Evolutionary conservation across 2,888 invertebrate species (phyloP), one percentile per base, ranked within the genome.

Genomic region (Nowickia ferox): DNA sequence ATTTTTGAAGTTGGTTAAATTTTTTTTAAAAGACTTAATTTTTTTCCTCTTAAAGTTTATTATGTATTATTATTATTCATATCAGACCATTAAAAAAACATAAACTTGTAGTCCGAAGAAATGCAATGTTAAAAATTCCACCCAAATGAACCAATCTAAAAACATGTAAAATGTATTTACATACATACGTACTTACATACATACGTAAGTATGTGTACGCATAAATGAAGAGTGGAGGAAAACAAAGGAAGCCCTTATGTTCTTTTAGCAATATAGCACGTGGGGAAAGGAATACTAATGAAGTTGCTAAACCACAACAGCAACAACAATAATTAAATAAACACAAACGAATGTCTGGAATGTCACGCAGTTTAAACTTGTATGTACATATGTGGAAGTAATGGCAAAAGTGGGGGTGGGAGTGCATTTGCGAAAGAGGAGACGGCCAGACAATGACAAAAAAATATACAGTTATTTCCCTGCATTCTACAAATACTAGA

Each of bases 301-400:
- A 44, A 77, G 72, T 66, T 66, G 68, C 30, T 61, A 69, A 59
- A 61, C 46, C 48, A 59, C 59, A 63, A 42, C 38, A 72, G 68
- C 15, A 80, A 17, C 17, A 80, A 63, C 38, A 74, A 78, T 9
- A 42, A 51, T 0, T 42, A 48, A 72, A 71, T 59, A 17, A 19
- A 69, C 40, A 48, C 57, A 72, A 75, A 76, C 66, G 63, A 72
- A 80, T 83, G 83, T 83, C 86, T 83, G 86, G 76, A 83, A 86
- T 80, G 76, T 83, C 76, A 86, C 79, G 83, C 83, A 86, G 66
- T 72, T 83, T 83, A 15, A 17, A 76, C 5, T 78, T 57, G 30
- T 30, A 3, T 59, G 57, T 48, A 30, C 30, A 42, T 46, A n/a
- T 69, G 53, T 65, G 57, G 57, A 57, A 65, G 19, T 48, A 72